Evolutionary conservation across 2,888 invertebrate genomes (phyloP).

Genomic region (Blera fallax): DNA sequence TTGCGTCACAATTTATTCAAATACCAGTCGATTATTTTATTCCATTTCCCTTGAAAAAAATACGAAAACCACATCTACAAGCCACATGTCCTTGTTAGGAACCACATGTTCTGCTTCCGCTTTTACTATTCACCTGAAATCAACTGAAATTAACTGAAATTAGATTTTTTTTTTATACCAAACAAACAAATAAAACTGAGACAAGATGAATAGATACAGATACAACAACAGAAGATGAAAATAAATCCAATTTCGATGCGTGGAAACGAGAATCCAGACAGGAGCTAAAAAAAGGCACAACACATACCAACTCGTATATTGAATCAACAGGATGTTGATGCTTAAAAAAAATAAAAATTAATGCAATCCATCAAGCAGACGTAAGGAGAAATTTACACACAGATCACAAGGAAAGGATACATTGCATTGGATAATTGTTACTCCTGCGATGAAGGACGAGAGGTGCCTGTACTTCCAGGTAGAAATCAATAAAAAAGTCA

Average conservation of each 20-base stretch:
- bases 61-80: constrained; percentile 37
- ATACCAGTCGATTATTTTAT: constrained; percentile 56
- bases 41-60: constrained; percentile 34
- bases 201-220: neutral
- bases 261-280: constrained; percentile 14
- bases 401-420: constrained; percentile 26
- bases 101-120: constrained; percentile 43
- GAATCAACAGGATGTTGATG: constrained; percentile 76
- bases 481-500: constrained; percentile 26
- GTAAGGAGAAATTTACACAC: neutral
- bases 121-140: constrained; percentile 59
- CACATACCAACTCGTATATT: neutral
- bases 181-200: neutral
- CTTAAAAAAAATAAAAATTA: constrained; percentile 65
- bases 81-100: constrained; percentile 36
- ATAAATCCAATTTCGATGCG: constrained; percentile 56
- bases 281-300: constrained; percentile 16
- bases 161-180: constrained; percentile 36
- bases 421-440: constrained; percentile 63
- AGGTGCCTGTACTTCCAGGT: constrained; percentile 21
- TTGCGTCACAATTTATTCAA: constrained; percentile 46
- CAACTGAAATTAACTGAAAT: constrained; percentile 59
- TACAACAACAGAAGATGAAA: constrained; percentile 24
- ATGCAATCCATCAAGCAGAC: constrained; percentile 61
- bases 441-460: constrained; percentile 11